Conservation (phyloP, 2,888 invertebrate species). For the Apantesis nais region DNA sequence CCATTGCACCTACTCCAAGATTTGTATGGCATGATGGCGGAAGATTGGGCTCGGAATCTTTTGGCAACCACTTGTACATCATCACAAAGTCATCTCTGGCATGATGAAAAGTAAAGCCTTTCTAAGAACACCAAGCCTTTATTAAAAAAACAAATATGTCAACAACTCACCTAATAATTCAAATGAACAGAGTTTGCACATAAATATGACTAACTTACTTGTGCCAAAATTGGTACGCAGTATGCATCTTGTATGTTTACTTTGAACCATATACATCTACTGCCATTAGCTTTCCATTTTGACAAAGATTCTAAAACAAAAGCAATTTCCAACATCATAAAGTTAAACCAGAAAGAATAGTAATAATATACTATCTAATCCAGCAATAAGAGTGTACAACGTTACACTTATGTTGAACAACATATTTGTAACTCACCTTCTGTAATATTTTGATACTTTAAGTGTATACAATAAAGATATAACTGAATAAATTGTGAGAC, state of each 20-base stretch:
- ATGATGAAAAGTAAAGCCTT: slow-evolving; percentile 96
- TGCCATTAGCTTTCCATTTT: slow-evolving; percentile 87
- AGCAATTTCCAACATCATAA: not conserved
- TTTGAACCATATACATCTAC: slow-evolving; percentile 93
- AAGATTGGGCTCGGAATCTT: slow-evolving; percentile 86
- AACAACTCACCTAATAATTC: slow-evolving; percentile 16
- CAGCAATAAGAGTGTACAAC: too few relatives aligned
- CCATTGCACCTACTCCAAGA: slow-evolving; percentile 93
- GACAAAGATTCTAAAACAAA: slow-evolving; percentile 88
- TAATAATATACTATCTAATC: too few relatives aligned
- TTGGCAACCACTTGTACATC: slow-evolving; percentile 93
- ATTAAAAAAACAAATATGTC: slow-evolving; percentile 43
- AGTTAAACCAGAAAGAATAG: not conserved
- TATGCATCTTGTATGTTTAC: slow-evolving; percentile 88
- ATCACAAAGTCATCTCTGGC: slow-evolving; percentile 92
- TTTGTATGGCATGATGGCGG: slow-evolving; percentile 92
- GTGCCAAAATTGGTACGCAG: slow-evolving; percentile 90
- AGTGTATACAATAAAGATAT: too few relatives aligned
- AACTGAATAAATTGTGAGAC: not conserved
- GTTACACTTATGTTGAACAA: too few relatives aligned
- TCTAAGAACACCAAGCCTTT: slow-evolving; percentile 80
- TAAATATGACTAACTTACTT: slow-evolving; percentile 77
- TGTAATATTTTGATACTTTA: too few relatives aligned
- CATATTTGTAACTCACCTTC: too few relatives aligned
- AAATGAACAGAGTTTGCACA: slow-evolving; percentile 1